These are phyloP conservation scores for Drosophila robusta DNA, from an alignment of 2,888 invertebrate genomes.

Conservation along the genomic window DNA sequence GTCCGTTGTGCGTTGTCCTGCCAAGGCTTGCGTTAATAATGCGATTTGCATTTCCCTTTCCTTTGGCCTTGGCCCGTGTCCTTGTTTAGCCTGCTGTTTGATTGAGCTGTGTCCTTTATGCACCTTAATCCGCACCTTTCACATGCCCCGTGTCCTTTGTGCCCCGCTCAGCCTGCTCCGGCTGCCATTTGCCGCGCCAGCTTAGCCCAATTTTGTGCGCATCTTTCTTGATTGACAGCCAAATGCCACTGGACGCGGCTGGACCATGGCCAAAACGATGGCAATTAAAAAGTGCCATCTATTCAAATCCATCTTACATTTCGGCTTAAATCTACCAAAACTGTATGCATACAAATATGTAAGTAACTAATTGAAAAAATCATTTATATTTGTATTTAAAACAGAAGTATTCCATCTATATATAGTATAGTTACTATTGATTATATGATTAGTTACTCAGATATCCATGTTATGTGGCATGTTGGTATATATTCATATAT, in stretches of 20 bases:
- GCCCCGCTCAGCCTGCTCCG: conserved; percentile 3
- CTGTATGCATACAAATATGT: neutral
- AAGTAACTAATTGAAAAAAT: too few species aligned
- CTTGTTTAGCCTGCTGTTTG: conserved; percentile 68
- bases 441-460: too few species aligned
- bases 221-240: conserved; percentile 66
- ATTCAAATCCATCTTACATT: conserved; percentile 1
- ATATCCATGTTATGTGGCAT: too few species aligned
- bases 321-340: neutral
- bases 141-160: conserved; percentile 25
- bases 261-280: conserved; percentile 17
- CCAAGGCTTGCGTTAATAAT: conserved; percentile 81
- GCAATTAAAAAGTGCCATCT: conserved; percentile 1
- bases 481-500: too few species aligned
- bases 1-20: conserved; percentile 57
- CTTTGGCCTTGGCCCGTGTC: conserved; percentile 29
- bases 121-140: conserved; percentile 69
- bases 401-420: too few species aligned
- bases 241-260: conserved; percentile 50
- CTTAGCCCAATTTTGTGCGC: conserved; percentile 61
- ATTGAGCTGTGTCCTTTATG: conserved; percentile 68
- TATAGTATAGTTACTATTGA: too few species aligned
- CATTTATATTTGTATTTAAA: too few species aligned
- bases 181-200: conserved; percentile 52
- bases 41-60: conserved; percentile 82